Conservation (phyloP, 2,797 vertebrate species). For the Garrulus glandarius region DNA sequence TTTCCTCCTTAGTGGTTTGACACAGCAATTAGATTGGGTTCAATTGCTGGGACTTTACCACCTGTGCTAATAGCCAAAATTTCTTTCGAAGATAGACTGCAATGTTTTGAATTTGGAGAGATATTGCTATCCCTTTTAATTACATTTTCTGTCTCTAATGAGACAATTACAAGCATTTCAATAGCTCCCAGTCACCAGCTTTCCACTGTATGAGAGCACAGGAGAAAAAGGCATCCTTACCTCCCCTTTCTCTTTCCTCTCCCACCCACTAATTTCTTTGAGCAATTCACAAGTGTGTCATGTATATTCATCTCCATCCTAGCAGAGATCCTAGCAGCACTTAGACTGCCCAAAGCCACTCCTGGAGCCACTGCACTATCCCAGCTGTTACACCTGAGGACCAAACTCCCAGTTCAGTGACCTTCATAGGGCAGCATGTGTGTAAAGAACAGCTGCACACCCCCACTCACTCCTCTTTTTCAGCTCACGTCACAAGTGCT, state of each 20-base stretch:
- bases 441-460: background rate
- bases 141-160: constrained; percentile 23
- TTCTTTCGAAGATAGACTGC: background rate
- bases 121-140: constrained; percentile 30
- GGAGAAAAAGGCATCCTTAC: background rate
- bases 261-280: background rate
- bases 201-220: background rate
- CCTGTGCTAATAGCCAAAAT: constrained; percentile 23
- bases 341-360: background rate
- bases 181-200: background rate
- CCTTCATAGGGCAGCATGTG: background rate
- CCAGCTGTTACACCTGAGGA: background rate
- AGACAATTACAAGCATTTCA: constrained; percentile 19
- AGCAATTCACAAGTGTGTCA: background rate
- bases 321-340: background rate
- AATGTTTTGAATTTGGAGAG: background rate
- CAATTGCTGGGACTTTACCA: constrained; percentile 2
- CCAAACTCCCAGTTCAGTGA: background rate
- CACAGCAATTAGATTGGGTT: background rate
- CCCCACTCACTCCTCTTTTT: background rate
- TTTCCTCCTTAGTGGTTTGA: background rate
- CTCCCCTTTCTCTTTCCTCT: background rate
- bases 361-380: background rate
- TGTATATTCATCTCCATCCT: background rate
- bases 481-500: background rate